Conservation (phyloP, 2,888 invertebrate species). For the Pollenia angustigena region DNA sequence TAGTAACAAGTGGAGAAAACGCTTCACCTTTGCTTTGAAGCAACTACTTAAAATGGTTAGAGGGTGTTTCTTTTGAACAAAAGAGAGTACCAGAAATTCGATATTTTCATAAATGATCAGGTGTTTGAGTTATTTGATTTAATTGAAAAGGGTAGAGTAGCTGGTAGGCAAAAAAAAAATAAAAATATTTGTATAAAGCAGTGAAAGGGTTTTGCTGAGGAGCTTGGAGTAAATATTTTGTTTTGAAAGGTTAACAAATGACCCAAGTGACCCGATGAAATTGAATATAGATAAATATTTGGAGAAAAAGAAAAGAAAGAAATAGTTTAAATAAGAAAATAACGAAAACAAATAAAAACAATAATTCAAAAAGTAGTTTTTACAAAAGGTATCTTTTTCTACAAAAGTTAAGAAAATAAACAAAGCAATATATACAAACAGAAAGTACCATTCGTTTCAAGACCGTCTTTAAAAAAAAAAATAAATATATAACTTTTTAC, state of each 20-base stretch:
- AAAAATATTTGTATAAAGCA: constrained; percentile 33
- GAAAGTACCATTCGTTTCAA: too few relatives aligned
- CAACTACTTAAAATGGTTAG: background rate
- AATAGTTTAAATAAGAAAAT: too few relatives aligned
- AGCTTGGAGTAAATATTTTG: constrained; percentile 7
- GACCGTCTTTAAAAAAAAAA: too few relatives aligned
- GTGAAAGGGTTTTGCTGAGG: constrained; percentile 43
- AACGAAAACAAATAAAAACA: too few relatives aligned
- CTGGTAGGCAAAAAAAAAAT: background rate
- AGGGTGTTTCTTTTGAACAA: constrained; percentile 43
- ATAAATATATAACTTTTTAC: too few relatives aligned
- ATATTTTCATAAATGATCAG: constrained; percentile 69
- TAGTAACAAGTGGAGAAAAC: constrained; percentile 50
- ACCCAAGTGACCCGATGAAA: constrained; percentile 16
- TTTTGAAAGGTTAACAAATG: constrained; percentile 27
- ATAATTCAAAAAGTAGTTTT: too few relatives aligned
- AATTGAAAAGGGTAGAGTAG: constrained; percentile 5
- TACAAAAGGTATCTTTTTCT: too few relatives aligned
- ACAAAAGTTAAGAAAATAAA: too few relatives aligned
- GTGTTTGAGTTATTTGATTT: constrained; percentile 57
- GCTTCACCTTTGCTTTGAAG: constrained; percentile 37
- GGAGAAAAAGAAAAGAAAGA: too few relatives aligned
- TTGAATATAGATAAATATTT: background rate
- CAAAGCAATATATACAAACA: too few relatives aligned
- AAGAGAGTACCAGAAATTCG: constrained; percentile 34